phyloP scores from a whole-genome alignment of 2,888 invertebrate genomes.

The Linnaemya tessellans region DNA sequence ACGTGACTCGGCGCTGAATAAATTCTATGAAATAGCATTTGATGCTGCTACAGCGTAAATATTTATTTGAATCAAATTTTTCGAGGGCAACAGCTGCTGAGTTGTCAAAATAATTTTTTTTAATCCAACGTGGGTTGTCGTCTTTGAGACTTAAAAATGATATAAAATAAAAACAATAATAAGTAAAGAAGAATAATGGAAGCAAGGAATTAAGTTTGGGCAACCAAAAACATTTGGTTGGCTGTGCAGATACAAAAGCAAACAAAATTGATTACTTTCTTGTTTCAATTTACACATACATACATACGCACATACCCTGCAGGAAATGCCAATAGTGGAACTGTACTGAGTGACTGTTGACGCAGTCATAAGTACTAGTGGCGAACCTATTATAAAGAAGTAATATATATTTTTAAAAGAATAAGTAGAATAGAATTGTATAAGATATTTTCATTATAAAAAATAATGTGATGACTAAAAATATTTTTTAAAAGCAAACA shows the following conservation, averaged over 20 bases:
- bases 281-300: background rate
- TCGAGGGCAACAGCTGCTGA: slow-evolving; percentile 72
- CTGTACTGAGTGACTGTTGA: too few relatives aligned
- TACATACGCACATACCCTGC: too few relatives aligned
- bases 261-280: background rate
- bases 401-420: too few relatives aligned
- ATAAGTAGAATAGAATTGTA: too few relatives aligned
- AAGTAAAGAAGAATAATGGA: slow-evolving; percentile 48
- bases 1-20: slow-evolving; percentile 68
- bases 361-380: too few relatives aligned
- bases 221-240: slow-evolving; percentile 37
- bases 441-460: too few relatives aligned
- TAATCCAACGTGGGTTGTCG: slow-evolving; percentile 69
- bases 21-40: slow-evolving; percentile 62
- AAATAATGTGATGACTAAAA: too few relatives aligned
- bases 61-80: slow-evolving; percentile 64
- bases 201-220: slow-evolving; percentile 53
- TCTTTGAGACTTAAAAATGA: slow-evolving; percentile 62
- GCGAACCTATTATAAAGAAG: too few relatives aligned
- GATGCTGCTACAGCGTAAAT: slow-evolving; percentile 55
- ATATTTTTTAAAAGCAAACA: too few relatives aligned
- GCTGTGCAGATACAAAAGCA: slow-evolving; percentile 1
- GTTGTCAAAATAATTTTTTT: slow-evolving; percentile 72
- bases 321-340: too few relatives aligned
- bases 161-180: slow-evolving; percentile 53